Conservation (phyloP, 1,140 invertebrate species). For the Phenacoccus solenopsis region DNA sequence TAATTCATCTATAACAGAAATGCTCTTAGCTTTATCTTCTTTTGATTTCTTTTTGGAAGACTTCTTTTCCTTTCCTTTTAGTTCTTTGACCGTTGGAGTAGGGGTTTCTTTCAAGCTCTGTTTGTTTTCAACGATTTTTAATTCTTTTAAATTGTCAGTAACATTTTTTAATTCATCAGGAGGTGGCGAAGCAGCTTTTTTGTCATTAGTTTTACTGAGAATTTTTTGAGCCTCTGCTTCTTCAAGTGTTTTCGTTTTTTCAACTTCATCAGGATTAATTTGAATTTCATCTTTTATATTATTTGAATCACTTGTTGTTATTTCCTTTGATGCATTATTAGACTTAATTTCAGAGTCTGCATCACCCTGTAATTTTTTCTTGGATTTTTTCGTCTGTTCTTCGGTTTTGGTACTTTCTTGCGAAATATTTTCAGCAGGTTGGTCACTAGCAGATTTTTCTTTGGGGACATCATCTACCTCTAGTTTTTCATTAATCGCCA, state of each 20-base stretch:
- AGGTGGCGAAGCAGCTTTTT: no score
- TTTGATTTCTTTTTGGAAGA: conserved; percentile 9
- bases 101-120: not conserved
- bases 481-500: not conserved
- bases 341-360: not conserved
- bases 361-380: not conserved
- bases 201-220: no score
- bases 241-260: no score
- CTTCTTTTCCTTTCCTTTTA: conserved; percentile 19
- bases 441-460: not conserved
- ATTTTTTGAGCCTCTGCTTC: no score
- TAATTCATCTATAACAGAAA: conserved; percentile 20
- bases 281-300: no score
- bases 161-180: not conserved
- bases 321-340: no score
- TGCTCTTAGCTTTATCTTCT: not conserved
- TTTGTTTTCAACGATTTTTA: not conserved
- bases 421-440: not conserved
- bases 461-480: not conserved
- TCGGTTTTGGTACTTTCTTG: not conserved
- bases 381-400: not conserved
- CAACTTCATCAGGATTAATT: no score
- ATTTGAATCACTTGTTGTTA: no score
- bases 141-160: not conserved
- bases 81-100: not conserved